Conservation (phyloP, 2,797 vertebrate genomes). For the Acrossocheilus wenchowensis region DNA sequence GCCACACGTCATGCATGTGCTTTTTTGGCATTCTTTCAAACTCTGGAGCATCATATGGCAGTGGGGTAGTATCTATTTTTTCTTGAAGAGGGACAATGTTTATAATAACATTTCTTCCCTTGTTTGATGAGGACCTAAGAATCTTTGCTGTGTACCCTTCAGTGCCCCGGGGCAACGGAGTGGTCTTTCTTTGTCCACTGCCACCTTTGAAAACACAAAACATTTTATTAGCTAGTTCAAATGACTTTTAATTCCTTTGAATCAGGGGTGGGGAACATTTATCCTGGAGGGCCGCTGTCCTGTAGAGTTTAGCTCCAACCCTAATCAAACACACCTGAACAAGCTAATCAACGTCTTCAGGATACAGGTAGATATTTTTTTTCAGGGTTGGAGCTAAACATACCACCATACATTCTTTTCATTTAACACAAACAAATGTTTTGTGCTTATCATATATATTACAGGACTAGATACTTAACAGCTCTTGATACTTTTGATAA, state of each 20-base stretch:
- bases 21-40: slow-evolving; percentile 44
- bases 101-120: slow-evolving; percentile 10
- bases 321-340: too few relatives aligned
- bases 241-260: neutral
- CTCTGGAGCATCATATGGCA: slow-evolving; percentile 36
- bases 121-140: slow-evolving; percentile 24
- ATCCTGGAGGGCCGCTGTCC: too few relatives aligned
- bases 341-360: too few relatives aligned
- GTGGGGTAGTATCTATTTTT: slow-evolving; percentile 30
- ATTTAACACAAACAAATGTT: slow-evolving; percentile 8
- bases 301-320: too few relatives aligned
- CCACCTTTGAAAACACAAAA: slow-evolving; percentile 36
- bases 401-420: too few relatives aligned
- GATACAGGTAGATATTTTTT: too few relatives aligned
- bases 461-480: too few relatives aligned
- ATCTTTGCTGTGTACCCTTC: slow-evolving; percentile 42
- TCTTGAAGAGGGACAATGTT: slow-evolving; percentile 40
- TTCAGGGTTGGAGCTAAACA: too few relatives aligned
- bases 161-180: slow-evolving; percentile 21
- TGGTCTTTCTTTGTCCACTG: slow-evolving; percentile 45
- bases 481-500: too few relatives aligned
- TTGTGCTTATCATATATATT: neutral
- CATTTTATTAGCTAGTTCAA: slow-evolving; percentile 4
- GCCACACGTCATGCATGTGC: slow-evolving; percentile 34
- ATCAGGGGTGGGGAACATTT: too few relatives aligned